These are phyloP conservation scores for Acrobasis consociella DNA, from an alignment of 2,888 invertebrate genomes.

Conservation along the genomic window DNA sequence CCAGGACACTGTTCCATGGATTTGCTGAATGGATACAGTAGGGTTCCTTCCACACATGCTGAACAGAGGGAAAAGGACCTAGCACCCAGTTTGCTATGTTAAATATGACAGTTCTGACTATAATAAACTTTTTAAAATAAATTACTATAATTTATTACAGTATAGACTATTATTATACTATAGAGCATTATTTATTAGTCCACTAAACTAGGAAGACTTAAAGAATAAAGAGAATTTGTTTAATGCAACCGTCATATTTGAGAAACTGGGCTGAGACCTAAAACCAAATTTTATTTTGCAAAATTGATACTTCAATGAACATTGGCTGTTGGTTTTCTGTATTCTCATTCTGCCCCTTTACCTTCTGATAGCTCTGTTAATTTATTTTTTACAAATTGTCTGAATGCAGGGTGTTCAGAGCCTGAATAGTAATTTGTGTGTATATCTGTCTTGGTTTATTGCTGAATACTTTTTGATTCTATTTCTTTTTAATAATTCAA, in stretches of 20 bases:
- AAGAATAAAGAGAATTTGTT: neutral
- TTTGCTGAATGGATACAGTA: conserved; percentile 13
- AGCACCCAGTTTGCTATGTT: conserved; percentile 40
- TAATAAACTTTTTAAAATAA: neutral
- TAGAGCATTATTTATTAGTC: too few species aligned
- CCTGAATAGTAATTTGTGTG: neutral
- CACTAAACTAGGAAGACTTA: neutral
- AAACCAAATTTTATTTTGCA: conserved; percentile 37
- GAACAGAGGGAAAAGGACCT: conserved; percentile 72
- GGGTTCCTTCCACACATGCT: conserved; percentile 38
- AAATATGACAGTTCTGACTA: conserved; percentile 25
- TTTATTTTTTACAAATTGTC: neutral
- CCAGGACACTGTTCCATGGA: neutral
- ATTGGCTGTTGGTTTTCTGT: conserved; percentile 81
- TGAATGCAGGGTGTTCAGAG: conserved; percentile 8
- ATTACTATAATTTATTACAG: too few species aligned
- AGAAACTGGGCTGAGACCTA: conserved; percentile 44
- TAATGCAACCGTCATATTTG: conserved; percentile 43
- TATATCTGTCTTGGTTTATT: too few species aligned
- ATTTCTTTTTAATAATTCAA: too few species aligned
- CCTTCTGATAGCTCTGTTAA: conserved; percentile 63
- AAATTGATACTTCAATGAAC: conserved; percentile 24
- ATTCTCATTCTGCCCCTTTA: conserved; percentile 72
- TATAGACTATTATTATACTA: too few species aligned
- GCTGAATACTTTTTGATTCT: too few species aligned